These are phyloP conservation scores for human DNA, from an alignment of 2,113 vertebrate species.

Conservation along the genomic window GRCh38 chr9:34941001-34941500, in stretches of 20 bases:
- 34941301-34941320: neutral
- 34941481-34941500: neutral
- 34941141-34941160: neutral
- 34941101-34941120: neutral
- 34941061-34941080: neutral
- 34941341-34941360: neutral
- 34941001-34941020: neutral
- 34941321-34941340: neutral
- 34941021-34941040: constrained; percentile 8
- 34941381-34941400: neutral
- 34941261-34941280: neutral
- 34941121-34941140: neutral
- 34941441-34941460: neutral
- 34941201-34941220: neutral
- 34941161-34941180: neutral
- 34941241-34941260: neutral
- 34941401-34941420: neutral
- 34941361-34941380: neutral
- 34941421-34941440: neutral
- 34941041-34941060: neutral
- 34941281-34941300: neutral
- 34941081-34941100: neutral
- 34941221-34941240: neutral
- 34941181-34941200: neutral
- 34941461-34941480: neutral